phyloP scores from a whole-genome alignment of 2,888 invertebrate genomes.

The Pseudococcus longispinus region DNA sequence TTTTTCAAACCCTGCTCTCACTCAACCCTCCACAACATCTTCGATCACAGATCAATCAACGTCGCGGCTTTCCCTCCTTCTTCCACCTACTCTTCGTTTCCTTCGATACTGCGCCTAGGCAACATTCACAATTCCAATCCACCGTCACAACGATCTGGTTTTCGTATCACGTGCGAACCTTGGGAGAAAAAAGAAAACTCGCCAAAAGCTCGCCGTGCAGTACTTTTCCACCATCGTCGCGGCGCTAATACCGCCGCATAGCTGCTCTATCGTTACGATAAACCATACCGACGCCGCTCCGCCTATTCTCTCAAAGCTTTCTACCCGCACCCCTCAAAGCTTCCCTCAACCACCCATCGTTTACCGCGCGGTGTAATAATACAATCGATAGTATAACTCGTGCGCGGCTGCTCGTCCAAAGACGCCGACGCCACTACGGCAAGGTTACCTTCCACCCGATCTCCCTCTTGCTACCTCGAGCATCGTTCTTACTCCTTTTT shows the following conservation, averaged over 20 bases:
- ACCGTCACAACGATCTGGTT: background rate
- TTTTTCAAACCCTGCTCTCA: no score
- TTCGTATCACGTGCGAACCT: background rate
- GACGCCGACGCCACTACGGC: slow-evolving; percentile 30
- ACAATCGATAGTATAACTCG: slow-evolving; percentile 16
- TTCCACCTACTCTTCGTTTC: background rate
- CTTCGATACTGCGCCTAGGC: no score
- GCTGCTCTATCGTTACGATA: background rate
- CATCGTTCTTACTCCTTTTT: background rate
- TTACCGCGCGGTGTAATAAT: background rate
- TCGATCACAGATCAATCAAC: no score
- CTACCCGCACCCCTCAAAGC: no score
- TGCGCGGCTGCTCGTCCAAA: slow-evolving; percentile 26
- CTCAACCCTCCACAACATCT: no score
- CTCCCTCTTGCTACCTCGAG: background rate
- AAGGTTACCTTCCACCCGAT: background rate
- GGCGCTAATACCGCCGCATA: background rate
- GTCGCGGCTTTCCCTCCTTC: background rate
- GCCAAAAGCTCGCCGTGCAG: background rate
- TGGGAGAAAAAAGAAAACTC: background rate
- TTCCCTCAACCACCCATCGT: no score
- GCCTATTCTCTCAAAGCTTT: background rate
- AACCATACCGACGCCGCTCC: background rate
- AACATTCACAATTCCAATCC: background rate
- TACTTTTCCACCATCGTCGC: background rate